Conservation (phyloP, 1,140 invertebrate genomes). For the Bemisia tabaci region DNA sequence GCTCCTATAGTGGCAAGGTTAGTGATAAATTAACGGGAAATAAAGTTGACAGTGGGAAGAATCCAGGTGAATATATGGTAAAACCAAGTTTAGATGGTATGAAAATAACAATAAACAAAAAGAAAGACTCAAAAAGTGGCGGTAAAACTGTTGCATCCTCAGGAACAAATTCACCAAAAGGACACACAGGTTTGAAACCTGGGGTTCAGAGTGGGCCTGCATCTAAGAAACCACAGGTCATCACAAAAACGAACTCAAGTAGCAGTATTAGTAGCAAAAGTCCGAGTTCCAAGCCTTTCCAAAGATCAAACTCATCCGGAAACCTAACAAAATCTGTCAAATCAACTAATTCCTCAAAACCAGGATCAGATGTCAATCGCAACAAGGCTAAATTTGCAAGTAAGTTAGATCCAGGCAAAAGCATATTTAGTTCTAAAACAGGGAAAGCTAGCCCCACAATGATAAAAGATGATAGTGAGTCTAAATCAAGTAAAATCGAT, state of each 20-base stretch:
- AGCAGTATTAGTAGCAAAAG: conserved; percentile 11
- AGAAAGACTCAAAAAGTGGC: conserved; percentile 38
- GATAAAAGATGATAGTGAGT: not conserved
- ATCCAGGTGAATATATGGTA: conserved; percentile 66
- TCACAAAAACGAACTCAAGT: conserved; percentile 16
- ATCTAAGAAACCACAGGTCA: conserved; percentile 52
- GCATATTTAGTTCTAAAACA: not conserved
- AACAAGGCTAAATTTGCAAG: not conserved
- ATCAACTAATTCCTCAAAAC: not conserved
- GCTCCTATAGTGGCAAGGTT: conserved; percentile 32
- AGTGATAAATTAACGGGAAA: conserved; percentile 39
- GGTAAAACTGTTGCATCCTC: conserved; percentile 24
- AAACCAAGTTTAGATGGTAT: conserved; percentile 72
- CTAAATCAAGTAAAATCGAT: conserved; percentile 36
- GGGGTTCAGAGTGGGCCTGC: conserved; percentile 66
- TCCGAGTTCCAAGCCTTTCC: not conserved
- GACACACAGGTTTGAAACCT: conserved; percentile 58
- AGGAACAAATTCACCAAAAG: conserved; percentile 10
- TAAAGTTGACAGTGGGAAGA: conserved; percentile 47
- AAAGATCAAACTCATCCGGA: not conserved
- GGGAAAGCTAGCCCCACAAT: not conserved
- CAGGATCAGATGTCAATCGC: not conserved
- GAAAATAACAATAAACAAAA: conserved; percentile 79
- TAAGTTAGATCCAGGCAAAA: not conserved
- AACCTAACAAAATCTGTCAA: not conserved